Evolutionary conservation across 2,113 vertebrate species (phyloP), one percentile per base, ranked within the genome.

Genomic region (Tretioscincus oriximinensis): DNA sequence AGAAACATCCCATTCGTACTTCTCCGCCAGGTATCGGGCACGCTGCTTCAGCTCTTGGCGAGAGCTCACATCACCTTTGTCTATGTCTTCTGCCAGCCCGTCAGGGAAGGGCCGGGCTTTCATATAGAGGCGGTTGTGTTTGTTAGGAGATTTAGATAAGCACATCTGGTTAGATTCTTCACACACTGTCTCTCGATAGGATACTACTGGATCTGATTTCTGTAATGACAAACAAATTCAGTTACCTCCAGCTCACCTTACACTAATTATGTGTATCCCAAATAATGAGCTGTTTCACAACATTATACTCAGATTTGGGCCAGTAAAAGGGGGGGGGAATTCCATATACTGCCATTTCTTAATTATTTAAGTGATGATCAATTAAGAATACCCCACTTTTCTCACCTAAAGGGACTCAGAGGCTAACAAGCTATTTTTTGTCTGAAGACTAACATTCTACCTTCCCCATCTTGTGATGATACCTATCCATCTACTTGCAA

Each of bases 41-140:
- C 78, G 81, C 49, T 73, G 86, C 75, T 94, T 93, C 35, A 95
- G 20, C 80, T 96, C 96, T 87, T 96, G 95, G 2, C 83, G 88
- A 72, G 83, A 0, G 4, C 81, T 10, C 7, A 96, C 93, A 0
- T 96, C 94, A 21, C 95, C 95, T 91, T 96, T 96, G 67, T 95
- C 96, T 4, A 95, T 88, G 24, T 95, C 95, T 69, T 96, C 96
- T 5, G 95, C 88, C 88, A 96, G 90, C 22, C 94, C 95, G 85
- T 91, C 91, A 14, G 92, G 89, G 78, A 94, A 91, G 5, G 93
- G 91, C 9, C 61, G 35, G 49, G 87, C 83, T 75, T 93, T 95
- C 89, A 91, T 82, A 71, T 87, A 91, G 47, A 93, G 82, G 5
- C 89, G 86, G 84, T 91, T 92, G 88, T 91, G 93, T 85, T 92